Conservation (phyloP, 1,140 invertebrate species). For the Euglossa dilemma region DNA sequence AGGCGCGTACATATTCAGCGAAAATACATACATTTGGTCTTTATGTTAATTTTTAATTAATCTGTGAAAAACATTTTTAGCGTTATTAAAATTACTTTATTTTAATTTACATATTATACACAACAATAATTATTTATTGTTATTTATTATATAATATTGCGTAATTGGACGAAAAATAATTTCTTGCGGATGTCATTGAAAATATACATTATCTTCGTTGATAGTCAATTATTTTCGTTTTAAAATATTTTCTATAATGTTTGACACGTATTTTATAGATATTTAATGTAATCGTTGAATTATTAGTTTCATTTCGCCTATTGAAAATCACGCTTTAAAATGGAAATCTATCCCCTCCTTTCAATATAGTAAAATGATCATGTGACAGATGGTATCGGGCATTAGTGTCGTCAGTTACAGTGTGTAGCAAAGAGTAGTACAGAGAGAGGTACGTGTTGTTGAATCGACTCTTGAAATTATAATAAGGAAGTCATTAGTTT, state of each 20-base stretch:
- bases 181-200: no score
- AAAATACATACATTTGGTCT: not conserved
- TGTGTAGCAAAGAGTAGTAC: not conserved
- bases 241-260: no score
- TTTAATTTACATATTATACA: no score
- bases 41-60: no score
- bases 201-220: no score
- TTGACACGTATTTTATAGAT: no score
- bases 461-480: not conserved
- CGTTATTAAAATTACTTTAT: no score
- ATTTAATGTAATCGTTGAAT: not conserved
- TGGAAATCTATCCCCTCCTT: not conserved
- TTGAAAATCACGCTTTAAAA: not conserved
- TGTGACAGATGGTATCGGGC: slow-evolving; percentile 20
- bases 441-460: not conserved
- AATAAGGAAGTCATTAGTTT: slow-evolving; percentile 37
- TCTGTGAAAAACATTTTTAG: no score
- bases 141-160: no score
- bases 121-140: no score
- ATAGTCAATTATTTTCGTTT: no score
- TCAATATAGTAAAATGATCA: not conserved
- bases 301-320: not conserved
- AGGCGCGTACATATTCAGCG: slow-evolving; percentile 11
- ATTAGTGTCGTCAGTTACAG: slow-evolving; percentile 19
- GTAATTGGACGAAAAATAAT: no score